Evolutionary conservation across 2,113 vertebrate species (phyloP).

Genomic region (Poeciliopsis retropinna): DNA sequence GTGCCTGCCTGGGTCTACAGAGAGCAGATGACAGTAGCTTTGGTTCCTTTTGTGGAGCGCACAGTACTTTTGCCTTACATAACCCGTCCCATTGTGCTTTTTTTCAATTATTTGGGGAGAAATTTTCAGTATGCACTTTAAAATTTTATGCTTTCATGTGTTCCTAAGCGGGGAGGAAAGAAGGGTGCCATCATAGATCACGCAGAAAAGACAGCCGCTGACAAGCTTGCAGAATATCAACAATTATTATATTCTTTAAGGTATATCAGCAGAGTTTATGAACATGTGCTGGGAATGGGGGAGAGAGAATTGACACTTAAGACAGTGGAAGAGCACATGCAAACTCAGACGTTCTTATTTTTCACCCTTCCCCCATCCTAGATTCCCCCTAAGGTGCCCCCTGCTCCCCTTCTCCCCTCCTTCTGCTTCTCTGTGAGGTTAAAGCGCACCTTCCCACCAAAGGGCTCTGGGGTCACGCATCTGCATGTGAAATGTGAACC

Average conservation of each 20-base stretch:
- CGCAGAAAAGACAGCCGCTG: slow-evolving; percentile 86
- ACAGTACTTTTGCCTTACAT: slow-evolving; percentile 77
- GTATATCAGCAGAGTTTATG: slow-evolving; percentile 60
- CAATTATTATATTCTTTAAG: slow-evolving; percentile 65
- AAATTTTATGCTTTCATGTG: slow-evolving; percentile 77
- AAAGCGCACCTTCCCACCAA: slow-evolving; percentile 84
- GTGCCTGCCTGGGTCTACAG: slow-evolving; percentile 70
- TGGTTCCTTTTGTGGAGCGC: slow-evolving; percentile 66
- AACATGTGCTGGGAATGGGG: slow-evolving; percentile 40
- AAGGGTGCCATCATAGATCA: slow-evolving; percentile 82
- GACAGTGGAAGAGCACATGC: slow-evolving; percentile 47
- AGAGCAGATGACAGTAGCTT: slow-evolving; percentile 77
- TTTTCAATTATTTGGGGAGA: slow-evolving; percentile 76
- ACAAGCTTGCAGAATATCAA: slow-evolving; percentile 71
- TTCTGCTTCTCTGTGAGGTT: slow-evolving; percentile 83
- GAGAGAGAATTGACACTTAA: slow-evolving; percentile 16
- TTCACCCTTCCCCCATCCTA: slow-evolving; percentile 67
- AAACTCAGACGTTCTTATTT: slow-evolving; percentile 56
- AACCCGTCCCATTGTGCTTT: slow-evolving; percentile 72
- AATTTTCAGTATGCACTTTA: slow-evolving; percentile 76
- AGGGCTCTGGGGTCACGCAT: slow-evolving; percentile 91
- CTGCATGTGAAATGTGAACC: slow-evolving; percentile 97
- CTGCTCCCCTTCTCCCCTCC: slow-evolving; percentile 65
- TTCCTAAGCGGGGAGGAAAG: slow-evolving; percentile 73
- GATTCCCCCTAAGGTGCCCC: slow-evolving; percentile 77